Base-by-base conservation (phyloP, 2,888 invertebrate genomes). In the Rhabditoides inermis region DNA sequence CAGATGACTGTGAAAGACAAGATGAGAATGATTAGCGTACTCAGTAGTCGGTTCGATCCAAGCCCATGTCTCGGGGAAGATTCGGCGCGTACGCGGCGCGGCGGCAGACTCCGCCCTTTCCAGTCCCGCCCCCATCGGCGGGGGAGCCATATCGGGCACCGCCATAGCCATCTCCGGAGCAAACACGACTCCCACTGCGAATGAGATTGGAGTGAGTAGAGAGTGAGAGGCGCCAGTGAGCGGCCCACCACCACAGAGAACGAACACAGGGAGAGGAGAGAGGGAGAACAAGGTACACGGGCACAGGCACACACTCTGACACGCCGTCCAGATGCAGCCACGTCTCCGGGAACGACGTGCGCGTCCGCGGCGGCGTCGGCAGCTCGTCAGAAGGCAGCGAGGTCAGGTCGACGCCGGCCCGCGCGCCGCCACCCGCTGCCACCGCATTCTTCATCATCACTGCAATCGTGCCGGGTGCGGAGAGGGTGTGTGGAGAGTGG, bases 301-400 rank as follows among this genome's bases (percentile, higher is more conserved):
- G n/a, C n/a, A n/a, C n/a, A n/a, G n/a, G n/a, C n/a, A n/a, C n/a
- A n/a, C n/a, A n/a, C n/a, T n/a, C 15, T 18, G 49, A 6, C 10
- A 15, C 10, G 7, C 15, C 49, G 18, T 18, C 46, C 20, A 35
- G 28, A 47, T 45, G 56, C n/a, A 58, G 7, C 58, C 58, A 58
- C 20, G 55, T 56, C 40, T 58, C 58, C 3, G 58, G 58, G 47
- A 58, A 58, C 20, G 47, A 27, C 4, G 27, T 23, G 15, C 58
- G 46, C 12, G 52, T 15, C 5, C 22, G n/a, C 15, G 35, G 10
- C 12, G 41, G 27, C 26, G 49, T 36, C 32, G 10, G 18, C n/a
- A 18, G 10, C 7, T 20, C 40, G n/a, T 18, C 40, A 18, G 40
- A 20, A 7, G n/a, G 40, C 18, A 12, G 26, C 45, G 32, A 28